Percentiles rank a stretch among this genome's conserved stretches.
These are phyloP conservation scores for Nemoura dubitans DNA, from an alignment of 2,888 invertebrate genomes.

Conservation along the genomic window DNA sequence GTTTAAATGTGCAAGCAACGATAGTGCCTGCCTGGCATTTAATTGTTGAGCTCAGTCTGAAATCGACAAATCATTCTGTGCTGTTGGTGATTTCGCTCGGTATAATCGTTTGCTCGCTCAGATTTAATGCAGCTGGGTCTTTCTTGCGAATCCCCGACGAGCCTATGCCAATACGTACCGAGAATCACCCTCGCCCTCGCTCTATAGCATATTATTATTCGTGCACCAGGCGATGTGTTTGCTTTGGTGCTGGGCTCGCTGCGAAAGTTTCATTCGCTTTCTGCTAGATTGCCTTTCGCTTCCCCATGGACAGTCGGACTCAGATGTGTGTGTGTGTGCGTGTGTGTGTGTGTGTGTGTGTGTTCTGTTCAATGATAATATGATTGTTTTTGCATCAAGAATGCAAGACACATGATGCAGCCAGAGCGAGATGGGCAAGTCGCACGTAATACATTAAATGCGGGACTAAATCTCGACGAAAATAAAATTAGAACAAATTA, in stretches of 20 bases:
- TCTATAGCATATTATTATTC: no score
- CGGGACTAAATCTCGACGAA: constrained; percentile 33
- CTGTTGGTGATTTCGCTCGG: background rate
- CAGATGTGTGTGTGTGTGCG: background rate
- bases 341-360: constrained; percentile 12
- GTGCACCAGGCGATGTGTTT: background rate
- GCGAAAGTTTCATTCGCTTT: background rate
- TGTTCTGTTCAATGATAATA: background rate
- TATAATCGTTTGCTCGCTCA: background rate
- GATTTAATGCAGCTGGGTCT: background rate
- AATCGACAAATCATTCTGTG: background rate
- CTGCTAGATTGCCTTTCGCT: background rate
- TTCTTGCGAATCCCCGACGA: no score
- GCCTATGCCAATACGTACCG: background rate
- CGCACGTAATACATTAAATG: constrained; percentile 36
- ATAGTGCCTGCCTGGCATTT: background rate
- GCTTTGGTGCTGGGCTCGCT: background rate
- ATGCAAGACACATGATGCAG: background rate
- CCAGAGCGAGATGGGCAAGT: background rate
- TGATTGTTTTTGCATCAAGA: background rate
- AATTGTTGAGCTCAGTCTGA: background rate
- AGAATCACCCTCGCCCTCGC: background rate
- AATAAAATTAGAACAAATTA: constrained; percentile 47
- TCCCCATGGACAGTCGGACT: background rate
- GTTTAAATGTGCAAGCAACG: background rate